Evolutionary conservation across 2,888 invertebrate genomes (phyloP), one percentile per base, ranked within the genome.

Genomic region (Diachrysia chrysitis): DNA sequence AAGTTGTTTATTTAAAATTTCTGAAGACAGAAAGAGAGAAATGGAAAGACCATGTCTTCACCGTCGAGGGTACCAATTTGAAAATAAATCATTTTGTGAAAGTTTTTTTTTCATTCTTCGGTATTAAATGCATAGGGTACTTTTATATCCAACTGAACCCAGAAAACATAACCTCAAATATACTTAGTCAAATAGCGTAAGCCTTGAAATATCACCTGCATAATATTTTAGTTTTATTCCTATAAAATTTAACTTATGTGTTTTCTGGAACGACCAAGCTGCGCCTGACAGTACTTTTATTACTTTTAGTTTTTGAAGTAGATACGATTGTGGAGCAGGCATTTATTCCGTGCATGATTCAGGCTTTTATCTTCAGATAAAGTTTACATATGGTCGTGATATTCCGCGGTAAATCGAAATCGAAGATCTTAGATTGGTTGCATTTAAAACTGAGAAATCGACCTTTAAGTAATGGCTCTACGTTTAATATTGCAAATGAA

Each of bases 241-340:
- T 69, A 76, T 69, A 76, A 76, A 76, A 74, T 79, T 76, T 78
- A 63, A 79, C 70, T 75, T 67, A 69, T 79, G 71, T 77, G 63
- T 76, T 76, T 73, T 73, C 71, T 64, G 73, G 42, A 72, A 69
- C 58, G 58, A 21, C 69, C 78, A 69, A 63, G 51, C 73, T 76
- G 79, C 64, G 64, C 71, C 55, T 69, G 67, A 73, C 76, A 76
- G 68, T 69, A 78, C 76, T 78, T 79, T 79, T 79, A 79, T 79
- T 77, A 71, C 71, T 68, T 70, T 76, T 76, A 73, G 73, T 76
- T 78, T 76, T 73, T 62, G 25, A 29, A 66, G 70, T 62, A 53
- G 56, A 65, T 29, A 57, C 35, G 60, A 78, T 64, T 58, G 69
- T 64, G 59, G 53, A 72, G 55, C 71, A 29, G 58, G 63, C 72